These are phyloP conservation scores for Drosophila leonis DNA, from an alignment of 2,888 invertebrate genomes.

Conservation along the genomic window DNA sequence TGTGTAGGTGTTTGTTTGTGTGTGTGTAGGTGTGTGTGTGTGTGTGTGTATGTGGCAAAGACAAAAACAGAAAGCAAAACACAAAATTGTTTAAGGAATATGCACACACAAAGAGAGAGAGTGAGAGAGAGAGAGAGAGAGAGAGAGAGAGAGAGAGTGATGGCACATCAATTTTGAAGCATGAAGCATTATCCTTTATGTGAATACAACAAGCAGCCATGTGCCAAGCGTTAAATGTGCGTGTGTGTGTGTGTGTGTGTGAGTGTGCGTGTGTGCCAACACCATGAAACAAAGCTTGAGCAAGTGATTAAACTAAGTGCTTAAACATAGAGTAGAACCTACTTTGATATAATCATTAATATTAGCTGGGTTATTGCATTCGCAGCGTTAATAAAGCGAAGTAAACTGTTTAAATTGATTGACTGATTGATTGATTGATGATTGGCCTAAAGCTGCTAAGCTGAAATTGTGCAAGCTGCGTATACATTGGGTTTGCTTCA, in stretches of 20 bases:
- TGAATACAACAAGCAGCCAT: conserved; percentile 33
- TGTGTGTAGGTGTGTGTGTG: conserved; percentile 30
- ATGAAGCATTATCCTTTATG: conserved; percentile 35
- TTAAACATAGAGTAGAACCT: conserved; percentile 1
- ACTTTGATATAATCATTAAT: conserved; percentile 9
- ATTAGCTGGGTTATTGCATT: neutral
- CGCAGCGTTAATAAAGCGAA: neutral
- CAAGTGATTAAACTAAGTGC: conserved; percentile 24
- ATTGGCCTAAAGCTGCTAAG: neutral
- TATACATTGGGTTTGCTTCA: too few relatives aligned
- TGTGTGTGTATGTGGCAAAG: conserved; percentile 44
- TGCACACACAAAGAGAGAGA: conserved; percentile 52
- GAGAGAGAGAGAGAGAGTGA: neutral
- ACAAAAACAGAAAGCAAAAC: conserved; percentile 72
- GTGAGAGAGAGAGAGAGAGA: neutral
- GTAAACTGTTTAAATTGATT: neutral
- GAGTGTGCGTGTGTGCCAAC: conserved; percentile 27
- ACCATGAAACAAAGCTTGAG: conserved; percentile 26
- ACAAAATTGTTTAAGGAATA: conserved; percentile 61
- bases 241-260: conserved; percentile 6
- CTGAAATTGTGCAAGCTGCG: neutral
- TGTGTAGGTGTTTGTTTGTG: conserved; percentile 33
- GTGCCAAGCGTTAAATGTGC: conserved; percentile 13
- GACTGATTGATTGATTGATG: neutral
- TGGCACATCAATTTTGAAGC: conserved; percentile 1